Base-by-base conservation (phyloP, 2,113 vertebrate genomes). In the Agapornis roseicollis region DNA sequence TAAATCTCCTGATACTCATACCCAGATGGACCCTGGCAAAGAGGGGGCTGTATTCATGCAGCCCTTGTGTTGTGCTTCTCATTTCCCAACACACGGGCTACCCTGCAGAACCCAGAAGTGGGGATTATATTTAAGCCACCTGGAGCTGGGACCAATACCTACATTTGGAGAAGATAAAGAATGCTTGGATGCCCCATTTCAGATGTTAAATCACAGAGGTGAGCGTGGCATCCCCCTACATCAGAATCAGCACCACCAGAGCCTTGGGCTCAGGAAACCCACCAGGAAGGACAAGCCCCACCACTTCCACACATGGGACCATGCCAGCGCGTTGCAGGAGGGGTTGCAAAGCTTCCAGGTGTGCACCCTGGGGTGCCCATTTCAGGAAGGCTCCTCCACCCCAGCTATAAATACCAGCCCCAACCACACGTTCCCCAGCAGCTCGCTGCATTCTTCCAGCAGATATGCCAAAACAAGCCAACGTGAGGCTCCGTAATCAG, bases 391-490 rank as follows among this genome's bases (percentile, higher is more conserved):
- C 7, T 94, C 15, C 77, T 74, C 80, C 2, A 0, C 39, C 47
- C 76, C 2, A 2, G 66, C 85, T 83, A 73, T 93, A 94, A 97
- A 96, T 76, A 84, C 73, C 89, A 94, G 29, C 47, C 50, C 61
- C 2, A 3, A 68, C 17, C 1, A 0, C 71, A 10, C 2, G 5
- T 41, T 80, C 93, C 90, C 80, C 69, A 65, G 84, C 2, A 0
- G 65, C 42, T 85, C 33, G 0, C 76, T 13, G 6, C 1, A 2
- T 78, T 94, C 96, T 79, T 95, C 85, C 92, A 93, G 58, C 65
- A 78, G 72, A 90, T 52, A 88, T 76, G 96, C 92, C 93, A 96
- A 96, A 96, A 84, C 90, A 96, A 95, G 89, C 89, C 2, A 0
- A 85, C 13, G 11, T 27, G 92, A 94, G 88, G 85, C 93, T 91